These are phyloP conservation scores for Tretioscincus oriximinensis DNA, from an alignment of 2,113 vertebrate species.

Conservation along the genomic window DNA sequence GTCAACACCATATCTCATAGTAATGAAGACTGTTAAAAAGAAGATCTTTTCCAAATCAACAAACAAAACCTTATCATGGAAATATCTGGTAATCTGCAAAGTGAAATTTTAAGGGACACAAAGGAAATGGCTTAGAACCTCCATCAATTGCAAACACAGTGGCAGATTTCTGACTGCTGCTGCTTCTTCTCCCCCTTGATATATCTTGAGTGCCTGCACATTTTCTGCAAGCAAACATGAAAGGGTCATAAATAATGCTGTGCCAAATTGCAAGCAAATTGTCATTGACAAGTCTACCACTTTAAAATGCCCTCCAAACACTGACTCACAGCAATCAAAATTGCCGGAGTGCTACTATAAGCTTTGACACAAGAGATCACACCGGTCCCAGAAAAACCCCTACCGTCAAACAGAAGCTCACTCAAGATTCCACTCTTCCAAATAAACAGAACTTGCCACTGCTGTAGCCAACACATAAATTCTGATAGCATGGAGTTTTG, in stretches of 20 bases:
- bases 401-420: background rate
- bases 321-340: conserved; percentile 26
- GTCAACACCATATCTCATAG: too few relatives aligned
- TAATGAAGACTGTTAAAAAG: too few relatives aligned
- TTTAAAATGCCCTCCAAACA: conserved; percentile 31
- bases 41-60: too few relatives aligned
- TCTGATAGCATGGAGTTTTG: background rate
- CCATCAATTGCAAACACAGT: background rate
- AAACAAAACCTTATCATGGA: too few relatives aligned
- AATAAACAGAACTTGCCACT: background rate
- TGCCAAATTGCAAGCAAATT: conserved; percentile 48
- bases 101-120: background rate
- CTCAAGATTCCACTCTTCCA: background rate
- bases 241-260: conserved; percentile 52
- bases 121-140: background rate
- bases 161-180: background rate
- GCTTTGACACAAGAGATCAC: conserved; percentile 31
- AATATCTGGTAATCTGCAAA: rapidly evolving
- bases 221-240: conserved; percentile 49
- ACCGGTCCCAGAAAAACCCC: background rate
- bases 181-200: background rate
- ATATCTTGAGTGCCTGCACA: conserved; percentile 47
- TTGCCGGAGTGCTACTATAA: conserved; percentile 18
- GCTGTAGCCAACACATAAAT: background rate
- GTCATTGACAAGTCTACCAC: conserved; percentile 27